Evolutionary conservation across 2,113 vertebrate species (phyloP).

Genomic region (Perca fluviatilis): DNA sequence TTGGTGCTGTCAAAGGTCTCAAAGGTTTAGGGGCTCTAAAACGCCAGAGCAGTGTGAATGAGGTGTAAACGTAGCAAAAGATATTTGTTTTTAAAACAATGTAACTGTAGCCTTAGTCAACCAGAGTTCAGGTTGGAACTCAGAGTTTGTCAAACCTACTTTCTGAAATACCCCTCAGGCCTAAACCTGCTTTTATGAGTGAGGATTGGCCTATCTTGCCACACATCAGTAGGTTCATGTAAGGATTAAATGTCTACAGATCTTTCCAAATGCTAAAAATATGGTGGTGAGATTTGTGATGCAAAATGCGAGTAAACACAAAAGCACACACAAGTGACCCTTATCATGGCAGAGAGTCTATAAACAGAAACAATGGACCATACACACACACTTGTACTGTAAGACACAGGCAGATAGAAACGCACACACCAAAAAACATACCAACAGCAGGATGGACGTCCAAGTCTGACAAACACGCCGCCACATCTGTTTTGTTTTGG

Average conservation of each 20-base stretch:
- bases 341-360: constrained; percentile 8
- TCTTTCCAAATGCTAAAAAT: constrained; percentile 32
- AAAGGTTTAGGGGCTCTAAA: no score
- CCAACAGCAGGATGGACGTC: not conserved
- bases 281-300: constrained; percentile 20
- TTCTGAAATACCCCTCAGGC: no score
- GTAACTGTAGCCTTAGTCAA: no score
- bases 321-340: constrained; percentile 11
- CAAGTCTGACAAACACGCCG: constrained; percentile 23
- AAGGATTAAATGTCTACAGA: not conserved
- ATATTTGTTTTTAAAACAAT: no score
- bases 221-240: not conserved
- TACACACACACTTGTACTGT: constrained; percentile 54
- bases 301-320: constrained; percentile 21
- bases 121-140: no score
- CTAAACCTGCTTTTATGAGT: not conserved
- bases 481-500: constrained; percentile 56
- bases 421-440: constrained; percentile 18
- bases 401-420: not conserved
- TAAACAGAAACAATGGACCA: constrained; percentile 57
- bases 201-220: not conserved
- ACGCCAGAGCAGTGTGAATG: no score
- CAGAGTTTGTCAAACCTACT: no score
- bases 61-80: no score
- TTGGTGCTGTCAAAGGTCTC: no score